A percentile compares a stretch with the other conserved stretches of the same genome.
Evolutionary conservation across 2,113 vertebrate genomes (phyloP).

Genomic region (Ptilorrhoa leucosticta): DNA sequence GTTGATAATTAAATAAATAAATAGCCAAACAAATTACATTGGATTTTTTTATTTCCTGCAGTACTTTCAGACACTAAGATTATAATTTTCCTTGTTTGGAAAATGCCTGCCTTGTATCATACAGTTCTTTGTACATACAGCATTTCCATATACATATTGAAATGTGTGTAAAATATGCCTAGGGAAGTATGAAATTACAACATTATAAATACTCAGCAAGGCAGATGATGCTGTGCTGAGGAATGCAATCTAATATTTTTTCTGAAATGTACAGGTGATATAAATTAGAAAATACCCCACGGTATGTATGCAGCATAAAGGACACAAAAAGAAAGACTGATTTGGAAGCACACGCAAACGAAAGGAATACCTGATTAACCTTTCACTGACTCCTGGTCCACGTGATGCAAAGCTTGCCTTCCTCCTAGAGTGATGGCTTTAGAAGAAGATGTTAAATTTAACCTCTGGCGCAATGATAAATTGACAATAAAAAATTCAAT

Average conservation of each 20-base stretch:
- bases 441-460: constrained; percentile 96
- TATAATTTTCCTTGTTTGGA: background rate
- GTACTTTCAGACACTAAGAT: background rate
- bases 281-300: constrained; percentile 44
- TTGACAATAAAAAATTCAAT: constrained; percentile 99
- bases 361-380: constrained; percentile 96
- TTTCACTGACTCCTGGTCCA: constrained; percentile 88
- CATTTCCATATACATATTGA: background rate
- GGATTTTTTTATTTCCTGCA: background rate
- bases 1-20: background rate
- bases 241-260: constrained; percentile 41
- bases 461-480: constrained; percentile 97
- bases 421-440: constrained; percentile 85
- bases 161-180: constrained; percentile 3
- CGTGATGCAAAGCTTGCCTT: constrained; percentile 82
- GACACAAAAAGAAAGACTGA: constrained; percentile 64
- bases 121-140: background rate
- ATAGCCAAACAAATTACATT: background rate
- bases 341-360: constrained; percentile 83
- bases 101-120: background rate
- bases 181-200: constrained; percentile 2
- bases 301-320: background rate
- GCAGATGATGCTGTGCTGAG: background rate
- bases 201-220: constrained; percentile 13
- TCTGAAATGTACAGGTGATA: constrained; percentile 47